These are phyloP conservation scores for Aphelocoma coerulescens DNA, from an alignment of 2,113 vertebrate genomes.

Conservation along the genomic window DNA sequence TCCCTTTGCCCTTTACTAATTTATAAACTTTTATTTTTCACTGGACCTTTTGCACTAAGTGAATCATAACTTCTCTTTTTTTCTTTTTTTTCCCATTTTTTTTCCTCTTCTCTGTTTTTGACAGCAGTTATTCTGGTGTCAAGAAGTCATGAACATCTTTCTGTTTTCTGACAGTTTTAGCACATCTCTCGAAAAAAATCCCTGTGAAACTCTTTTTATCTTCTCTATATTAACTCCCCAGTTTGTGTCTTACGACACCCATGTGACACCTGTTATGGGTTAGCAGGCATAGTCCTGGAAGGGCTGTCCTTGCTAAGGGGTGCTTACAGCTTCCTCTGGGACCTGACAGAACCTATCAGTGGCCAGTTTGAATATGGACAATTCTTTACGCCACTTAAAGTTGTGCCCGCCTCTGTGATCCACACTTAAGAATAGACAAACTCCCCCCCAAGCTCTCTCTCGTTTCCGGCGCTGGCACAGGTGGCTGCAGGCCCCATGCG, in stretches of 20 bases:
- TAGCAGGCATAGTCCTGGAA: too few species aligned
- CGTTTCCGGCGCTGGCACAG: too few species aligned
- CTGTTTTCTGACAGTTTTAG: background rate
- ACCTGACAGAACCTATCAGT: too few species aligned
- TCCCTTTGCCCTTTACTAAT: background rate
- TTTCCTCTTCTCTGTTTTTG: background rate
- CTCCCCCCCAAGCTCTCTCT: too few species aligned
- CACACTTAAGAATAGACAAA: too few species aligned
- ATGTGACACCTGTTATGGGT: too few species aligned
- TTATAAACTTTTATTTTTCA: background rate
- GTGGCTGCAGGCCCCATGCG: too few species aligned
- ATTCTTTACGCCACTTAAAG: too few species aligned
- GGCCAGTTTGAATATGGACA: too few species aligned
- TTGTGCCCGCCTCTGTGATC: too few species aligned
- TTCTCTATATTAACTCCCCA: background rate
- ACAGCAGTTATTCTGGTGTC: background rate
- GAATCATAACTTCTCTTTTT: background rate
- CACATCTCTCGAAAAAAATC: background rate
- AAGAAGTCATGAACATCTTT: background rate
- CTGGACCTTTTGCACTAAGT: background rate
- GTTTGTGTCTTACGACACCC: background rate
- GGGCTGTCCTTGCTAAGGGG: too few species aligned
- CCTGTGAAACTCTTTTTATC: background rate
- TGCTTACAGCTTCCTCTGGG: too few species aligned
- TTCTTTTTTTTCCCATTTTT: rapidly evolving